phyloP scores from a whole-genome alignment of 2,797 vertebrate species.

The Sarcophilus harrisii region DNA sequence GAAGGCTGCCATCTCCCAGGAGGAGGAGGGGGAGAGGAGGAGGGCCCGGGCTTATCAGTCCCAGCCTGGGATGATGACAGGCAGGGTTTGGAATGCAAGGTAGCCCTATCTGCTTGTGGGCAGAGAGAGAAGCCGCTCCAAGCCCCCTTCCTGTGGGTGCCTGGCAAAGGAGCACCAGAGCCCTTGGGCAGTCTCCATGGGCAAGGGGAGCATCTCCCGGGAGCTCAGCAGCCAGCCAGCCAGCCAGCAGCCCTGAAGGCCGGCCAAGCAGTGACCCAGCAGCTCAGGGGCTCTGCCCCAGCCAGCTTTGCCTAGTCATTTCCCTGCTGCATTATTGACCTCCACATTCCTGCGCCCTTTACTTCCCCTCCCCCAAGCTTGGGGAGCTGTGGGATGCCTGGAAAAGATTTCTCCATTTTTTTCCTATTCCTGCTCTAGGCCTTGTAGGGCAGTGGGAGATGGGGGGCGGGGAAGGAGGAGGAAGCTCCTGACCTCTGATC shows the following conservation, averaged over 20 bases:
- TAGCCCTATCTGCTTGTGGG: constrained; percentile 75
- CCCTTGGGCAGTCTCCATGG: background rate
- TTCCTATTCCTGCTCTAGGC: background rate
- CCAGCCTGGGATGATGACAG: constrained; percentile 54
- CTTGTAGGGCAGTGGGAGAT: background rate
- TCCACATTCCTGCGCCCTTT: background rate
- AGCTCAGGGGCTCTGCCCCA: background rate
- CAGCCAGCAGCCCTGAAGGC: background rate
- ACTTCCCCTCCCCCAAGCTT: background rate
- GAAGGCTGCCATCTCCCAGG: background rate
- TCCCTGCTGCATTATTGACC: rapidly evolving
- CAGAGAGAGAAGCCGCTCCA: background rate
- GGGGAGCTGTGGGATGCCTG: background rate
- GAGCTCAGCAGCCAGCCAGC: background rate
- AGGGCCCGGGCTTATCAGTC: background rate
- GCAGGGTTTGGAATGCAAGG: constrained; percentile 73
- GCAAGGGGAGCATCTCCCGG: too few species aligned
- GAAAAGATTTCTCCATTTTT: background rate
- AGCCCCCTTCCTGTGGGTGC: background rate
- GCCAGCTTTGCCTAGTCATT: background rate
- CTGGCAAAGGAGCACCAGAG: background rate
- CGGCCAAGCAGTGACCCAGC: background rate
- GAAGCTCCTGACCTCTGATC: background rate
- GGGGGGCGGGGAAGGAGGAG: background rate
- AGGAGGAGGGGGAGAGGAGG: background rate